These are phyloP conservation scores for Siderastrea siderea DNA, from an alignment of 92 coral and sea anemone species.

Conservation along the genomic window DNA sequence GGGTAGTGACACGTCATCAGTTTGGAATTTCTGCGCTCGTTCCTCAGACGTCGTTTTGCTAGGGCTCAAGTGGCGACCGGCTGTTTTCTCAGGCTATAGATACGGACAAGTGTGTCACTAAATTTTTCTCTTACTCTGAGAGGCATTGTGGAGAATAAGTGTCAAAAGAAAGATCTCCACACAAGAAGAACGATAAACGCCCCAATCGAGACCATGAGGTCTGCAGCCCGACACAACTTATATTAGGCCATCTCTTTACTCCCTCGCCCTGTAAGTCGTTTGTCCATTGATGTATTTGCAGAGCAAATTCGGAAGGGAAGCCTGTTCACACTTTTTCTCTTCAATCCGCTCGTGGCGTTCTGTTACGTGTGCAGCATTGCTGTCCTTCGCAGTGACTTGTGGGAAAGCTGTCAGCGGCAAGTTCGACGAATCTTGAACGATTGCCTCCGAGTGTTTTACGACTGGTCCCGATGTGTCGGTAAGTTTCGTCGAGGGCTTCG, in stretches of 20 bases:
- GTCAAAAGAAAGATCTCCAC: too few relatives aligned
- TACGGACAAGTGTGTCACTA: too few relatives aligned
- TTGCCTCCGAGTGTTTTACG: slow-evolving; percentile 75
- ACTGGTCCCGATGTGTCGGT: slow-evolving; percentile 95
- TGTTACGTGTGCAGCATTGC: slow-evolving; percentile 87
- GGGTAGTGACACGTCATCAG: too few relatives aligned
- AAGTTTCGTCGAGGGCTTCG: slow-evolving; percentile 9
- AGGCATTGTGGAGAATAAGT: too few relatives aligned
- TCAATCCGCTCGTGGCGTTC: slow-evolving; percentile 94
- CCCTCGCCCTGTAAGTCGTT: neutral
- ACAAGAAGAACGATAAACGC: too few relatives aligned
- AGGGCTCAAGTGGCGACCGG: too few relatives aligned
- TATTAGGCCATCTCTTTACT: neutral
- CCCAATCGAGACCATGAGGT: too few relatives aligned
- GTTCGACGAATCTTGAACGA: slow-evolving; percentile 88
- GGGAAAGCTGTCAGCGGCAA: slow-evolving; percentile 96
- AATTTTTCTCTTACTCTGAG: too few relatives aligned
- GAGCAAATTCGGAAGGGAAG: slow-evolving; percentile 95
- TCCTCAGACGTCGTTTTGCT: too few relatives aligned
- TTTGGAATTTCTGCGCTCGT: too few relatives aligned
- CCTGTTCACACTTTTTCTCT: slow-evolving; percentile 87
- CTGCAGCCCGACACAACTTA: too few relatives aligned
- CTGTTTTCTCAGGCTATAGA: too few relatives aligned
- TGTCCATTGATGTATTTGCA: slow-evolving; percentile 19
- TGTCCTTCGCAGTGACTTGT: slow-evolving; percentile 91